Evolutionary conservation across 2,113 vertebrate species (phyloP).

Genomic region (Apaloderma vittatum): DNA sequence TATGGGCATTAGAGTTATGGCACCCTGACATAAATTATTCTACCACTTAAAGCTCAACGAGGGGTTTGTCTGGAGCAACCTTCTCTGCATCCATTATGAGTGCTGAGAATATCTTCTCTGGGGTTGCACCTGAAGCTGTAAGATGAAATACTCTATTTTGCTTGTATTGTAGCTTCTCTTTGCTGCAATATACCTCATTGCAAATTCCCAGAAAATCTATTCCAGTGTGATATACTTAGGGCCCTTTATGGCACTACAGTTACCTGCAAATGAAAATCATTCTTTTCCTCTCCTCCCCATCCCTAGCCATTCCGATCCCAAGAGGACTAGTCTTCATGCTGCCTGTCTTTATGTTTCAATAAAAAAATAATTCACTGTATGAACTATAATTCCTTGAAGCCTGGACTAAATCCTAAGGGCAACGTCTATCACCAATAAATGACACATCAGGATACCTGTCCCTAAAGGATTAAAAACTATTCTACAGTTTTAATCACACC

Average conservation of each 20-base stretch:
- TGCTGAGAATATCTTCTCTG: not conserved
- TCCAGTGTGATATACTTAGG: not conserved
- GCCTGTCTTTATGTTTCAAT: not conserved
- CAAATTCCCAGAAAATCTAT: slow-evolving; percentile 21
- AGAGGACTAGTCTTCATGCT: not conserved
- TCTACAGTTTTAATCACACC: slow-evolving; percentile 40
- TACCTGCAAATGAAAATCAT: slow-evolving; percentile 21
- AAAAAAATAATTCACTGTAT: slow-evolving; percentile 19
- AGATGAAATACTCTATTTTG: not conserved
- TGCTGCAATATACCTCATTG: not conserved
- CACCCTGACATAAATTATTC: not conserved
- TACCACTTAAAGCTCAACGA: not conserved
- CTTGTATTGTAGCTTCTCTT: not conserved
- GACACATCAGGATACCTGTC: slow-evolving; percentile 18
- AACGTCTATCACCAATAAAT: not conserved
- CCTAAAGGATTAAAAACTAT: slow-evolving; percentile 8
- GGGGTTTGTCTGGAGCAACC: not conserved
- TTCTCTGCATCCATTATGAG: not conserved
- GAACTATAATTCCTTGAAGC: not conserved
- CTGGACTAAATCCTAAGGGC: slow-evolving; percentile 16
- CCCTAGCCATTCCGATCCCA: slow-evolving; percentile 7
- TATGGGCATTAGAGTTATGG: not conserved
- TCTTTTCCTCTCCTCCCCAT: not conserved
- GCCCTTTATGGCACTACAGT: not conserved
- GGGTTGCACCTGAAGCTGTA: not conserved